Base-by-base conservation (phyloP, 2,113 vertebrate species). In the Microcebus griseorufus region DNA sequence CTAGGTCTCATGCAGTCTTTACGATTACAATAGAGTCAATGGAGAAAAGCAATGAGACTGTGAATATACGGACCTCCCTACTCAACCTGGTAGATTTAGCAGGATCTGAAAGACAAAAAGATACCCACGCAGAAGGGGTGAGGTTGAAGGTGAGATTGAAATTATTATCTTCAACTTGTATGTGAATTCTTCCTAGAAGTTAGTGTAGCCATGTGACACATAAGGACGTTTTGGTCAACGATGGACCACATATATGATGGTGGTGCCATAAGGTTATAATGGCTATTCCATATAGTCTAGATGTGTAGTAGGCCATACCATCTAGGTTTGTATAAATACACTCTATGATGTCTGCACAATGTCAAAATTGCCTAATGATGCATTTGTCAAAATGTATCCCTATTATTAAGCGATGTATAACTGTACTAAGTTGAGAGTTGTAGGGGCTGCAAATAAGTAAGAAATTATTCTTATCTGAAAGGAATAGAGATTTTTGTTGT, bases 41-140 rank as follows among this genome's bases (percentile, higher is more conserved):
- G 98, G 99, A 99, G 98, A 99, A 99, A 6, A 98, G 97, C 90
- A 99, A 98, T 0, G 99, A 99, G 67, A 94, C 99, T 70, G 99
- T 99, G 93, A 99, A 99, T 94, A 99, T 99, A 62, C 98, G 99
- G 5, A 99, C 98, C 65, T 99, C 99, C 84, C 99, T 99, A 78
- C 99, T 99, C 82, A 99, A 99, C 97, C 97, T 99, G 90, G 99
- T 99, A 27, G 99, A 99, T 93, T 98, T 99, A 96, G 99, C 99
- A 67, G 99, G 99, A 3, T 99, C 99, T 0, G 99, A 99, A 98
- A 99, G 99, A 86, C 99, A 99, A 97, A 99, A 98, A 80, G 99
- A 99, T 92, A 99, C 99, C 0, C 99, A 99, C 55, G 96, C 99
- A 25, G 99, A 99, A 80, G 99, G 99, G 27, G 98, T 99, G 70